Base-by-base conservation (phyloP, 2,113 vertebrate genomes). In the Xenotilapia longispinis region DNA sequence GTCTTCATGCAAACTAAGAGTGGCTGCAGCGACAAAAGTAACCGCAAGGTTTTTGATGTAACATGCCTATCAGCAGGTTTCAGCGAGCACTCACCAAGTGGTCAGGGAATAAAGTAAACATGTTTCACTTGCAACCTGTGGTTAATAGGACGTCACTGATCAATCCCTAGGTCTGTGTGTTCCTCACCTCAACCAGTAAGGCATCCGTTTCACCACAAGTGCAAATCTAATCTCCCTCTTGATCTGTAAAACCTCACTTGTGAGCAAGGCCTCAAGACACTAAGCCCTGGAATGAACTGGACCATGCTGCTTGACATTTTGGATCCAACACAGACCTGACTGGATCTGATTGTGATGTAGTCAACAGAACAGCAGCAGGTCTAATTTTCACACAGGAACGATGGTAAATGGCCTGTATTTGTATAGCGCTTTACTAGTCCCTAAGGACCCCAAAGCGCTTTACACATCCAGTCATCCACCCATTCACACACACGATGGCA, bases 91-190 rank as follows among this genome's bases (percentile, higher is more conserved):
- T 5, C 10, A n/a, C 10, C 19, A 65, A 12, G 33, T 13, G 33
- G 63, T 68, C 63, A 8, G 33, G 19, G 4, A 68, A 68, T 40
- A 68, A 28, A 28, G 28, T 28, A 28, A 38, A 68, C 63, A 14
- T 68, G 19, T 21, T 68, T 68, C 63, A 11, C 3, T 68, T 38
- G 63, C 11, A 21, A 68, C 33, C 33, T 68, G 33, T 65, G 60
- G 60, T 38, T 65, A 38, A 38, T 5, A 38, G 19, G 19, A 38
- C 0, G 0, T 65, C 33, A 38, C 6, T 38, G 60, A 65, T 38
- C 17, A 65, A 38, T 65, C 4, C 31, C 31, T 3, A 2, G 19
- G 6, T 38, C 33, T 38, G 19, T 65, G 60, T 38, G 60, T 38
- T 38, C 33, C 33, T 7, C 60, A 65, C 33, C 60, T 65, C 60